A percentile compares a stretch with the other conserved stretches of the same genome.
These are phyloP conservation scores for Nemoura dubitans DNA, from an alignment of 2,888 invertebrate genomes.

Conservation along the genomic window DNA sequence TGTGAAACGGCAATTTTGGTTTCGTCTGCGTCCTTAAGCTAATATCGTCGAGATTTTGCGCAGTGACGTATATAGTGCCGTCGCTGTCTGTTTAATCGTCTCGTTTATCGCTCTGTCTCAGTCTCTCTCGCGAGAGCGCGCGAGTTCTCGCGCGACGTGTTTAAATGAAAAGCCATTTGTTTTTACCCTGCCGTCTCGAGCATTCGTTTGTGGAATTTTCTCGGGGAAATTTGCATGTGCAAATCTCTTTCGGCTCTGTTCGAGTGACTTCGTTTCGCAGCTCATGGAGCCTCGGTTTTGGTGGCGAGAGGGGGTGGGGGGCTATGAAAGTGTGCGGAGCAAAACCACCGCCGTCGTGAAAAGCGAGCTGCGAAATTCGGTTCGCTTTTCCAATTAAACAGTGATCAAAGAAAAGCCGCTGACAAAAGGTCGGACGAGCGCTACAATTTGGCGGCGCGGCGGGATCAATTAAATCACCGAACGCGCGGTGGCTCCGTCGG, in stretches of 20 bases:
- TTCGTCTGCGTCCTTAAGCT: too few relatives aligned
- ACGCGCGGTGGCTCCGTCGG: not conserved
- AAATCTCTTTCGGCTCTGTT: not conserved
- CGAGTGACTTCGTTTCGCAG: not conserved
- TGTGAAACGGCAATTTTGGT: not conserved
- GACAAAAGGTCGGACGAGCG: not conserved
- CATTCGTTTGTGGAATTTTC: not conserved
- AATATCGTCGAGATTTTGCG: not conserved
- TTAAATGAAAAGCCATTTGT: conserved; percentile 3
- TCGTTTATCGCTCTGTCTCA: not conserved
- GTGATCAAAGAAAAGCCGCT: not conserved
- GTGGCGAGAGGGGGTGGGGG: not conserved
- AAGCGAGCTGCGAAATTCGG: not conserved
- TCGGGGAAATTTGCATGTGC: not conserved
- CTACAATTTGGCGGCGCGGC: not conserved
- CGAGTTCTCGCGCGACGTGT: not conserved
- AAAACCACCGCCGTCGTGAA: not conserved
- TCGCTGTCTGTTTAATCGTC: too few relatives aligned
- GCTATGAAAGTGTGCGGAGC: not conserved
- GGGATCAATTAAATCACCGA: not conserved
- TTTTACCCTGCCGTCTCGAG: not conserved
- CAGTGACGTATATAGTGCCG: too few relatives aligned
- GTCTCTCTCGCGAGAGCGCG: not conserved
- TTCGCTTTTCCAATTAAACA: conserved; percentile 4
- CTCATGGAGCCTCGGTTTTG: not conserved